Conservation (phyloP, 2,888 invertebrate genomes). For the Callimorpha dominula region DNA sequence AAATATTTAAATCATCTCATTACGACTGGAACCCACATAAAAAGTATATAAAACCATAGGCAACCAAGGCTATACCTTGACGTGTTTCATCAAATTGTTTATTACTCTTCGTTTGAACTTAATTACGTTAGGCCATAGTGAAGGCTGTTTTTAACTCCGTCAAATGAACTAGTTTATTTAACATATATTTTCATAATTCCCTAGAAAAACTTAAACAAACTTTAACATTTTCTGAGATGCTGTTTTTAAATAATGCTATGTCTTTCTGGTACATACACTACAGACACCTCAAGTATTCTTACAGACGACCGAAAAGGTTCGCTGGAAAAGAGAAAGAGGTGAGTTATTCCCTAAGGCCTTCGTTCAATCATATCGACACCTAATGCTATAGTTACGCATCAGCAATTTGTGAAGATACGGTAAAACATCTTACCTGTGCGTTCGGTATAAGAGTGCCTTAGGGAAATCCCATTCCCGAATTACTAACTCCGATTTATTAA, state of each 20-base stretch:
- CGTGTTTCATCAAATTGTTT: constrained; percentile 21
- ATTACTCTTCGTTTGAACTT: constrained; percentile 1
- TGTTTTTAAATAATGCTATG: no score
- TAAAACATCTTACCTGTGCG: not conserved
- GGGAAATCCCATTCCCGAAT: constrained; percentile 11
- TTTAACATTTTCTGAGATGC: no score
- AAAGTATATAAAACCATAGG: constrained; percentile 3
- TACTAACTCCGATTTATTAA: constrained; percentile 4
- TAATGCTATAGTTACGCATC: not conserved
- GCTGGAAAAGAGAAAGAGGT: not conserved
- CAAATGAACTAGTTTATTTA: not conserved
- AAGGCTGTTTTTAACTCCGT: not conserved
- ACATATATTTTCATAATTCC: no score
- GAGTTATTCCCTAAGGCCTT: not conserved
- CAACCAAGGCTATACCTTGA: constrained; percentile 3
- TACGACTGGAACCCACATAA: constrained; percentile 12
- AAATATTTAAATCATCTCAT: constrained; percentile 31
- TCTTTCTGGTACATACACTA: no score
- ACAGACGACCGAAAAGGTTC: not conserved
- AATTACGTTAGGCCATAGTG: not conserved
- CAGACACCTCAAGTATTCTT: not conserved
- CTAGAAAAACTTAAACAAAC: no score
- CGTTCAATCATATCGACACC: not conserved
- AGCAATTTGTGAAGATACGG: not conserved
- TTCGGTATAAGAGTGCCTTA: not conserved